Conservation (phyloP, 2,888 invertebrate species). For the Monoplex corrugatus region DNA sequence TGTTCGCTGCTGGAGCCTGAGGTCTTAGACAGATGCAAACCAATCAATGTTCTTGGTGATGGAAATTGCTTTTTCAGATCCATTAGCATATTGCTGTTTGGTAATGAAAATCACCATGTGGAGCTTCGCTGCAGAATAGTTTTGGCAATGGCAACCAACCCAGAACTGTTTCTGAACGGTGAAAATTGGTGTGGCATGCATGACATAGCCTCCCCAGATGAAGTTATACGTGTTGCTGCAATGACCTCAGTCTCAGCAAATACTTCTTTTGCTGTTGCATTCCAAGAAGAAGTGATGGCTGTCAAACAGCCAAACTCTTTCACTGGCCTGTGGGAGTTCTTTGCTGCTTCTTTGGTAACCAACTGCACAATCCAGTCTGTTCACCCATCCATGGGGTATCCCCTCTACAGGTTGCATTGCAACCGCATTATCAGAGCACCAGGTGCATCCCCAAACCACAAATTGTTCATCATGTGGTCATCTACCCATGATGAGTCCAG, state of each 20-base stretch:
- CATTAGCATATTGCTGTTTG: not conserved
- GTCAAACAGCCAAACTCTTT: not conserved
- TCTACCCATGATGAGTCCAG: not conserved
- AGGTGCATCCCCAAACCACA: not conserved
- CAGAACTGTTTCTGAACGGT: conserved; percentile 5
- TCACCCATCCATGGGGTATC: not conserved
- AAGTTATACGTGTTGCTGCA: not conserved
- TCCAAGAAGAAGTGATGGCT: not conserved
- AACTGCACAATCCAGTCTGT: not conserved
- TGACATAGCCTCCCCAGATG: not conserved
- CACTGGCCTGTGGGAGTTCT: conserved; percentile 17
- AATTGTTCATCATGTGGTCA: not conserved
- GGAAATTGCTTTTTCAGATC: conserved; percentile 32
- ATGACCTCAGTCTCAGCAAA: not conserved
- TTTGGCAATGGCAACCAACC: conserved; percentile 7
- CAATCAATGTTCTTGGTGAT: not conserved
- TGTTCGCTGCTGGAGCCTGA: not conserved
- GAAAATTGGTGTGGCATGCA: not conserved
- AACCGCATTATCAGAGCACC: not conserved
- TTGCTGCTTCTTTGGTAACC: not conserved
- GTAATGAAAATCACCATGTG: not conserved
- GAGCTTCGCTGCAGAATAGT: not conserved
- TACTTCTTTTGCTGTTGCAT: not conserved
- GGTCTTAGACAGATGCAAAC: not conserved
- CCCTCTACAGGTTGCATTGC: not conserved